Evolutionary conservation across 2,888 invertebrate species (phyloP).

Genomic region (Sinopyrophorus schimmeli): DNA sequence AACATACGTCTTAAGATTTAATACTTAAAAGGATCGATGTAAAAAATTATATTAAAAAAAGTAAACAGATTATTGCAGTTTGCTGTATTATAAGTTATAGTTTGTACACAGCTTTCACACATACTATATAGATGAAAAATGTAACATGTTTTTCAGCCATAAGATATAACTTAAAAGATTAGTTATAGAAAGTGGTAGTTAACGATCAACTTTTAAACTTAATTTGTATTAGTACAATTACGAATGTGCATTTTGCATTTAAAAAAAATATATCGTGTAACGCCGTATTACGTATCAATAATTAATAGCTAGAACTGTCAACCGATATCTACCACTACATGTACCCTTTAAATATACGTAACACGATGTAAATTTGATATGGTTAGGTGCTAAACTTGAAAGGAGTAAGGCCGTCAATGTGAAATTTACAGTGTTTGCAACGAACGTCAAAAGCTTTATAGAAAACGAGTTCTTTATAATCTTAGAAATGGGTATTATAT

Average conservation of each 20-base stretch:
- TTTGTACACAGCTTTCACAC: constrained; percentile 41
- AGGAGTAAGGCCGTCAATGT: constrained; percentile 38
- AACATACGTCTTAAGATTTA: too few relatives aligned
- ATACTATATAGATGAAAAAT: constrained; percentile 40
- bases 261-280: too few relatives aligned
- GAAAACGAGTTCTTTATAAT: constrained; percentile 28
- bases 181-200: constrained; percentile 28
- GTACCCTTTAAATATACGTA: too few relatives aligned
- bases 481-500: constrained; percentile 22
- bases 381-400: constrained; percentile 38
- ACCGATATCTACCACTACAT: too few relatives aligned
- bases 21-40: too few relatives aligned
- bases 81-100: constrained; percentile 40
- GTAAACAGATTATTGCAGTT: constrained; percentile 34
- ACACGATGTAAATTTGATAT: constrained; percentile 40
- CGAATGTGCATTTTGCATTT: too few relatives aligned
- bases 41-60: constrained; percentile 9
- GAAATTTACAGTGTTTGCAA: constrained; percentile 31
- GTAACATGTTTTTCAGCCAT: constrained; percentile 34
- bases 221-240: too few relatives aligned
- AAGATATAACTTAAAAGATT: constrained; percentile 31
- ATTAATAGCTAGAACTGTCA: too few relatives aligned
- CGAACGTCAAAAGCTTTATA: constrained; percentile 30
- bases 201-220: too few relatives aligned
- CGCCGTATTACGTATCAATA: too few relatives aligned